Conservation (phyloP, 2,113 vertebrate genomes). For the Petrocephalus zakoni region DNA sequence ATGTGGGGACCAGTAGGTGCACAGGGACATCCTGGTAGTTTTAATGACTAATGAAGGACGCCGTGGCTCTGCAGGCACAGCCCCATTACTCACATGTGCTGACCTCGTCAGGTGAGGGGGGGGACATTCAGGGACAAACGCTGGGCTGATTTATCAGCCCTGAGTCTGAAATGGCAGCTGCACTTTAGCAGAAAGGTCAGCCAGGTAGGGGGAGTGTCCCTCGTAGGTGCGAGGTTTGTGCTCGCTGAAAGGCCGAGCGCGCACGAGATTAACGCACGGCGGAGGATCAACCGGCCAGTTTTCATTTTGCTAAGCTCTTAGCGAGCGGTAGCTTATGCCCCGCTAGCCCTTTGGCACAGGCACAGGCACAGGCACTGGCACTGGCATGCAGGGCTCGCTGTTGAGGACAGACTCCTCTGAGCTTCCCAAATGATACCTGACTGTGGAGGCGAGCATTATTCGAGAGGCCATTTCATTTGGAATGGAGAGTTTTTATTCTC, state of each 20-base stretch:
- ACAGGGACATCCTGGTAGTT: no score
- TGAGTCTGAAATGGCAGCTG: slow-evolving; percentile 1
- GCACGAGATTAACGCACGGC: neutral
- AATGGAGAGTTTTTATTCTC: slow-evolving; percentile 16
- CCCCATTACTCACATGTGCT: no score
- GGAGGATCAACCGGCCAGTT: neutral
- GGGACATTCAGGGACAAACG: neutral
- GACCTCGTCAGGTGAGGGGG: neutral
- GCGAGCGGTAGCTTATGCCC: neutral
- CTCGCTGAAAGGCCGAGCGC: neutral
- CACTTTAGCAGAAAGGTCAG: neutral
- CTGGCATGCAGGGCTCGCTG: neutral
- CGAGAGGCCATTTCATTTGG: slow-evolving; percentile 45
- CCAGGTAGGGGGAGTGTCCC: neutral
- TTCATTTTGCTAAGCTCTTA: neutral
- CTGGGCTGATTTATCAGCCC: neutral
- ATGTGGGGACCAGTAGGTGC: no score
- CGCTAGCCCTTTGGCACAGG: neutral
- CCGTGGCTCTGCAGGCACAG: no score
- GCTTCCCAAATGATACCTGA: neutral
- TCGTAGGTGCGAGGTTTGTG: neutral
- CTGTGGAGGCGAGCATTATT: neutral
- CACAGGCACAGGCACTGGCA: neutral
- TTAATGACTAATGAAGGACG: no score
- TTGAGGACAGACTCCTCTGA: neutral